Base-by-base conservation (phyloP, 2,113 vertebrate genomes). In the Tor tambroides region DNA sequence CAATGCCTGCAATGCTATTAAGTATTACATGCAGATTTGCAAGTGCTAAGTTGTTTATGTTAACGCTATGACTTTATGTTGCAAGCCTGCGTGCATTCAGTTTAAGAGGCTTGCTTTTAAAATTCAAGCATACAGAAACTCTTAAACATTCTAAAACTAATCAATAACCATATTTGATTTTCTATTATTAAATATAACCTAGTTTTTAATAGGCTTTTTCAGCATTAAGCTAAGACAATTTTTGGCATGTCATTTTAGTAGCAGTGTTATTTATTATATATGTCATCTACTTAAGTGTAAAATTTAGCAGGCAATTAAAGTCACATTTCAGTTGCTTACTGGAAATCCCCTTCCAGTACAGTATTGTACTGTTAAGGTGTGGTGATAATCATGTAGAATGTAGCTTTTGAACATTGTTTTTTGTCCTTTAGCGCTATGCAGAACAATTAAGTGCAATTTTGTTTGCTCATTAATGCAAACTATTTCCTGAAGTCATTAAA, bases 1-100 rank as follows among this genome's bases (percentile, higher is more conserved):
- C 8, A 76, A 76, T 76, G n/a, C 72, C 12, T 72, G 35, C 35
- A n/a, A 23, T 71, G 67, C 65, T 19, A 69, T 35, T 1, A 69
- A 35, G 30, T 71, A 71, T 23, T 74, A 43, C 72, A 74, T n/a
- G 71, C 38, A 76, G 72, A 76, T 76, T 28, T 46, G 72, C 28
- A 26, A 14, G 41, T 26, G 72, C 38, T 76, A 28, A 49, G 72
- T 49, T 75, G 23, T 41, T 46, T 46, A 14, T 26, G 38, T 12
- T 28, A 76, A 76, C 6, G n/a, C 41, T 49, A 15, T 46, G 23
- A 76, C 41, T 72, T 72, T 76, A n/a, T 4, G 26, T 28, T 30
- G 10, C 43, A 67, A 67, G 63, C 63, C 14, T 67, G 63, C 63
- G 30, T 67, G 72, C n/a, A 7, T 26, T 76, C 12, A 15, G n/a